These are phyloP conservation scores for Timema podura DNA, from an alignment of 2,888 invertebrate species.

Conservation along the genomic window DNA sequence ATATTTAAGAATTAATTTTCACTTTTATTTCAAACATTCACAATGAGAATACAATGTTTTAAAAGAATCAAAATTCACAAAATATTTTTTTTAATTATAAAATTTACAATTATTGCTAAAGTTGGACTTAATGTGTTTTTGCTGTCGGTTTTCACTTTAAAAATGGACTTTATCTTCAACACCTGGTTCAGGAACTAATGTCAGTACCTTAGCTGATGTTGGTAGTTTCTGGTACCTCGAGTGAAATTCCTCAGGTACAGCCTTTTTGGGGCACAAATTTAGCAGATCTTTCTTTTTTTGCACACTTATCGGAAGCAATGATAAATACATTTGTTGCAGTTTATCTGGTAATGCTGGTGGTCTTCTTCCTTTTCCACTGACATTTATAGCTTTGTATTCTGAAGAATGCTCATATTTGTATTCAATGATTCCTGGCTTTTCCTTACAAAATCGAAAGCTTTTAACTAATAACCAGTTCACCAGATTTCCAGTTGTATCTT, in stretches of 20 bases:
- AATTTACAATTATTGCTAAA: background rate
- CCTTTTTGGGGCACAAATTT: background rate
- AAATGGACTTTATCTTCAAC: background rate
- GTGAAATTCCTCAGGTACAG: constrained; percentile 14
- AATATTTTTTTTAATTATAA: background rate
- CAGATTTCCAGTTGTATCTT: background rate
- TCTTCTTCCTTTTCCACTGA: background rate
- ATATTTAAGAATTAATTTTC: no score
- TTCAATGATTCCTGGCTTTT: background rate
- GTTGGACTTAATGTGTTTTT: constrained; percentile 14
- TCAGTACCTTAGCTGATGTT: background rate
- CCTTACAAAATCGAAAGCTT: background rate
- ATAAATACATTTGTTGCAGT: background rate
- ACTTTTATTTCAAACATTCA: no score
- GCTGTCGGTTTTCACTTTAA: background rate
- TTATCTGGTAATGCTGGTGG: background rate
- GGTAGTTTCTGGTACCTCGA: constrained; percentile 12
- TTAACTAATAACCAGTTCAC: constrained; percentile 9
- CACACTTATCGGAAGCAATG: background rate
- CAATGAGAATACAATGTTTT: no score
- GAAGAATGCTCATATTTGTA: constrained; percentile 3
- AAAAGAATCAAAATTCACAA: background rate
- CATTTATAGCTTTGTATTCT: constrained; percentile 10
- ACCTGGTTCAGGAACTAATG: background rate
- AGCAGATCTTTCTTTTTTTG: constrained; percentile 18